phyloP scores from a whole-genome alignment of 2,888 invertebrate genomes.

The Heliconius sara region DNA sequence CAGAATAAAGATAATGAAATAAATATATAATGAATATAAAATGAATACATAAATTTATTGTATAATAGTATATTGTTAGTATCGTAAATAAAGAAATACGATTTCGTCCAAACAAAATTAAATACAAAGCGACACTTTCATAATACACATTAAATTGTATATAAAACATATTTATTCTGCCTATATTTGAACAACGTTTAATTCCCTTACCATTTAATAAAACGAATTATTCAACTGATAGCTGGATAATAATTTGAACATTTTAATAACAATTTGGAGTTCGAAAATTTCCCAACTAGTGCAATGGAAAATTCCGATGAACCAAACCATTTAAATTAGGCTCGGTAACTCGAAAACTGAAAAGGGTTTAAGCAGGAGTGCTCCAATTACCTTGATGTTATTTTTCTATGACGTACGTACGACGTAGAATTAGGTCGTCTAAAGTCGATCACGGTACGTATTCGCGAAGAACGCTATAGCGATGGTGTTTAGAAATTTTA shows the following conservation, averaged over 20 bases:
- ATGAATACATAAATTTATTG: too few relatives aligned
- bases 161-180: neutral
- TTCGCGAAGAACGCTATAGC: slow-evolving; percentile 46
- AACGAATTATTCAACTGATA: slow-evolving; percentile 30
- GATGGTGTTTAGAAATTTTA: slow-evolving; percentile 21
- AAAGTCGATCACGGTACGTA: slow-evolving; percentile 58
- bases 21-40: too few relatives aligned
- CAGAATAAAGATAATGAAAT: too few relatives aligned
- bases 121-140: slow-evolving; percentile 5
- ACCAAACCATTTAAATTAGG: slow-evolving; percentile 82
- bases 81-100: too few relatives aligned
- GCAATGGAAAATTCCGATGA: slow-evolving; percentile 68
- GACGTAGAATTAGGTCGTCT: slow-evolving; percentile 67
- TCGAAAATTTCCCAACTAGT: slow-evolving; percentile 65
- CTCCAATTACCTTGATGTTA: slow-evolving; percentile 83
- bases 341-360: slow-evolving; percentile 78
- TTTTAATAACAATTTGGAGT: slow-evolving; percentile 52
- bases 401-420: slow-evolving; percentile 74
- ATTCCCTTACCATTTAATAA: slow-evolving; percentile 9
- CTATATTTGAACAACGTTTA: slow-evolving; percentile 4
- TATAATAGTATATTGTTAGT: too few relatives aligned
- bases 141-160: neutral
- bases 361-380: slow-evolving; percentile 79
- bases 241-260: slow-evolving; percentile 41
- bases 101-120: slow-evolving; percentile 5